Base-by-base conservation (phyloP, 2,888 invertebrate genomes). In the Tenodera sinensis region DNA sequence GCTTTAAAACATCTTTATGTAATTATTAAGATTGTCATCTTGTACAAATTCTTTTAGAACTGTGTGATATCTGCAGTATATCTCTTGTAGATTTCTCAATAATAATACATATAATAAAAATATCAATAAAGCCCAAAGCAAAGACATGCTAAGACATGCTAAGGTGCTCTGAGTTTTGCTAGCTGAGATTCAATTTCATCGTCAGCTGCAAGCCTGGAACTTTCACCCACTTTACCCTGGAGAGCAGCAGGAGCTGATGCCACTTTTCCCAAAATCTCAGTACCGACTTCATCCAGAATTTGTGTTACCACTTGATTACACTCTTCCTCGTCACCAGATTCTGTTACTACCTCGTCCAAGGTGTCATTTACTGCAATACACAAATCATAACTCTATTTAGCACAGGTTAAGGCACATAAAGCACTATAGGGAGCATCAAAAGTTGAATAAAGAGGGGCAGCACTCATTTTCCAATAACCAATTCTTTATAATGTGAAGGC, bases 271-370 rank as follows among this genome's bases (percentile, higher is more conserved):
- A 97, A 97, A 91, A 98, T 96, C 93, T 99, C 98, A 93, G 99
- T 98, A 91, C 98, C 98, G 92, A 99, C 98, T 94, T 99, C 98
- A 94, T 98, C 98, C n/a, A 98, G 95, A 83, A 98, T 98, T 93
- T 97, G 95, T 92, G 95, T 96, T n/a, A 98, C 97, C 93, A 99
- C 96, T 91, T 96, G 96, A 92, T 98, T 97, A 92, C 96, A 95
- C 93, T 98, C 98, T 91, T 97, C 96, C 93, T 98, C 98, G 93
- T 98, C 98, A 0, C 96, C 98, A 15, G 98, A 98, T 92, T 97
- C 98, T 83, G 95, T 96, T 92, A 98, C 94, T 92, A 98, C 97
- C 92, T 98, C 98, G 93, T 98, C 98, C 91, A 98, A 93, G 0
- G 98, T 97, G 90, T 98, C 98, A 93, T 97, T 97, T 92, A 98